Conservation (phyloP, 2,797 vertebrate species). For the Hemitrygon akajei region DNA sequence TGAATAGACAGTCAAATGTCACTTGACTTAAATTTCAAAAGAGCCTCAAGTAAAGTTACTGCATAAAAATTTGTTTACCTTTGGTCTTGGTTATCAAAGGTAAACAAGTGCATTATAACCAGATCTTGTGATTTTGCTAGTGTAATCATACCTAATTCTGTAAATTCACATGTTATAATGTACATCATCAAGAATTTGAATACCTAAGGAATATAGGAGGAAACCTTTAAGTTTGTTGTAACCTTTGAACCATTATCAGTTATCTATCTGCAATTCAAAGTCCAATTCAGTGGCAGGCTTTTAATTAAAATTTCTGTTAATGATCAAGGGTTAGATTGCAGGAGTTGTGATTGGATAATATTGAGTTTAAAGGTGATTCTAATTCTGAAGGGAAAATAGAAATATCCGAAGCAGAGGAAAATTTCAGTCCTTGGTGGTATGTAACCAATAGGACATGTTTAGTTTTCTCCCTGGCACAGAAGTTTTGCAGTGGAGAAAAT, state of each 20-base stretch:
- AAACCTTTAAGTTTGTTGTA: neutral
- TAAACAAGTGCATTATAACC: neutral
- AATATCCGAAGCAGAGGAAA: neutral
- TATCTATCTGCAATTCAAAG: neutral
- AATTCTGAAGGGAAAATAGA: neutral
- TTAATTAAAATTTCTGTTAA: neutral
- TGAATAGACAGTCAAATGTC: neutral
- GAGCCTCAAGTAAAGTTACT: neutral
- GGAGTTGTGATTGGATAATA: neutral
- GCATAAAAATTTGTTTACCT: neutral
- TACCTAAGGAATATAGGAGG: neutral
- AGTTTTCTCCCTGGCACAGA: neutral
- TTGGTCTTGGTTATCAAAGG: neutral
- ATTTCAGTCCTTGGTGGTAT: neutral
- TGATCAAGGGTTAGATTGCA: neutral
- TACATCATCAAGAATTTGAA: neutral
- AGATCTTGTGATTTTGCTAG: neutral
- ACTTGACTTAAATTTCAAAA: neutral
- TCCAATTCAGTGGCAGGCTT: neutral
- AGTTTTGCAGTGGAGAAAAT: neutral
- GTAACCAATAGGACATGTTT: too few species aligned
- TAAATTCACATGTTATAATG: neutral
- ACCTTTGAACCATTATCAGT: conserved; percentile 7
- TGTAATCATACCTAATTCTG: neutral
- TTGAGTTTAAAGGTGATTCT: neutral